Percentiles rank a stretch among this genome's conserved stretches.
Evolutionary conservation across 2,113 vertebrate genomes (phyloP).

Genomic region (Bufo gargarizans): DNA sequence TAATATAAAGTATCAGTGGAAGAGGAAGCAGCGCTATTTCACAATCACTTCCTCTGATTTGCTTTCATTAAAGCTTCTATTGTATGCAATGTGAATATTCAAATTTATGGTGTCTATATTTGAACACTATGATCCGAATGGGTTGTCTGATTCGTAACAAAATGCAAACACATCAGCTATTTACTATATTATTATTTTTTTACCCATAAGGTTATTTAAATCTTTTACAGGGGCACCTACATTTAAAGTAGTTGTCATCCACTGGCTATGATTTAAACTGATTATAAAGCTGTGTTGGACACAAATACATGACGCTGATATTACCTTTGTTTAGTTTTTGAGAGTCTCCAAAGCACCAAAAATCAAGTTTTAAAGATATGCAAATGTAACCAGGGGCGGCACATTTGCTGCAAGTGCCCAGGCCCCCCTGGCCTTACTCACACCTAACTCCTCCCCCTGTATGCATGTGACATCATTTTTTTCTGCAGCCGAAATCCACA

Average conservation of each 20-base stretch:
- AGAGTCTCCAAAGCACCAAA: no score
- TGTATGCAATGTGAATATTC: constrained; percentile 1
- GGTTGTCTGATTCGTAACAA: not conserved
- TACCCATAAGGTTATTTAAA: not conserved
- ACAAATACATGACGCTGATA: no score
- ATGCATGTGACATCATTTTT: no score
- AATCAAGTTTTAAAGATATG: no score
- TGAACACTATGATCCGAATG: not conserved
- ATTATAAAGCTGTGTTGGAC: no score
- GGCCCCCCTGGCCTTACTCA: no score
- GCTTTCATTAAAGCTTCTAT: constrained; percentile 2
- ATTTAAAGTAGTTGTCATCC: not conserved
- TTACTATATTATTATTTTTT: not conserved
- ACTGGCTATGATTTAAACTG: no score
- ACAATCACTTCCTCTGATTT: not conserved
- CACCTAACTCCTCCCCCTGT: no score
- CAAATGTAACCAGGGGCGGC: no score
- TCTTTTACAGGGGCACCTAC: not conserved
- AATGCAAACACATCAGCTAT: not conserved
- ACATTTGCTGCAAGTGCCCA: no score
- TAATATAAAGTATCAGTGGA: constrained; percentile 17
- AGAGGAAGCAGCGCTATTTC: not conserved
- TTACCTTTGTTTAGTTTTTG: no score
- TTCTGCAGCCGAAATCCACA: no score
- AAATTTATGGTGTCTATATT: not conserved